Percentiles rank a stretch among this genome's conserved stretches.
Conservation (phyloP, 2,888 invertebrate species). For the Trissolcus japonicus region DNA sequence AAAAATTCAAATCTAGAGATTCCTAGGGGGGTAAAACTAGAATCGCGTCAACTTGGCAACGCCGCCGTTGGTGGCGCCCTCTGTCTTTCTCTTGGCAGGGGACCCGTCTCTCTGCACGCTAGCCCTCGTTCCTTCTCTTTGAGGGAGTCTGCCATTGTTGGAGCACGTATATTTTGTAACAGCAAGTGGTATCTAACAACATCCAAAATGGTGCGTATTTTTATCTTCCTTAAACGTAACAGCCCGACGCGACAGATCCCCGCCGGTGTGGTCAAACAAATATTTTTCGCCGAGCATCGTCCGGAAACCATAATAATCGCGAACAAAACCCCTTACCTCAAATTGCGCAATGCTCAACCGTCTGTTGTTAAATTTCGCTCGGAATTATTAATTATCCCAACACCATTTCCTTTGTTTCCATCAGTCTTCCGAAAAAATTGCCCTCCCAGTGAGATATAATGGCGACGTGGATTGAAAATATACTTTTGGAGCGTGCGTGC, state of each 20-base stretch:
- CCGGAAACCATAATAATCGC: conserved; percentile 42
- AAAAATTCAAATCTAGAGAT: too few species aligned
- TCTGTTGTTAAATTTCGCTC: too few species aligned
- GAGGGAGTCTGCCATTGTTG: conserved; percentile 91
- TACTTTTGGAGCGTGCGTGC: conserved; percentile 10
- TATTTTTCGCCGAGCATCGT: conserved; percentile 64
- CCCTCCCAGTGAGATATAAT: conserved; percentile 13
- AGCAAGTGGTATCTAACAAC: conserved; percentile 86
- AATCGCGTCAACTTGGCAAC: neutral
- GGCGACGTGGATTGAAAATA: conserved; percentile 19
- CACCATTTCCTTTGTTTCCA: too few species aligned
- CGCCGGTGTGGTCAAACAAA: conserved; percentile 43
- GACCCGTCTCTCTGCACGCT: conserved; percentile 48
- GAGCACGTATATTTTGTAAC: conserved; percentile 86
- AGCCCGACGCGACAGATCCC: conserved; percentile 40
- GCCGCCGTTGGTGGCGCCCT: neutral
- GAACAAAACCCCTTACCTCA: conserved; percentile 64
- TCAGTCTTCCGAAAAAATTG: too few species aligned
- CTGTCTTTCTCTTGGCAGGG: conserved; percentile 3
- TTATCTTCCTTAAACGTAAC: conserved; percentile 23
- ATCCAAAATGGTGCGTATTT: conserved; percentile 87
- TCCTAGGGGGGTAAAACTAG: too few species aligned
- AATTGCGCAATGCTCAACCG: conserved; percentile 72
- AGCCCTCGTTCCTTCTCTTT: conserved; percentile 80
- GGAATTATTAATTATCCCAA: too few species aligned